Percentiles rank a stretch among this genome's conserved stretches.
These are phyloP conservation scores for Hemicentrotus pulcherrimus DNA, from an alignment of 35 echinoderm and acorn worm species.

Conservation along the genomic window DNA sequence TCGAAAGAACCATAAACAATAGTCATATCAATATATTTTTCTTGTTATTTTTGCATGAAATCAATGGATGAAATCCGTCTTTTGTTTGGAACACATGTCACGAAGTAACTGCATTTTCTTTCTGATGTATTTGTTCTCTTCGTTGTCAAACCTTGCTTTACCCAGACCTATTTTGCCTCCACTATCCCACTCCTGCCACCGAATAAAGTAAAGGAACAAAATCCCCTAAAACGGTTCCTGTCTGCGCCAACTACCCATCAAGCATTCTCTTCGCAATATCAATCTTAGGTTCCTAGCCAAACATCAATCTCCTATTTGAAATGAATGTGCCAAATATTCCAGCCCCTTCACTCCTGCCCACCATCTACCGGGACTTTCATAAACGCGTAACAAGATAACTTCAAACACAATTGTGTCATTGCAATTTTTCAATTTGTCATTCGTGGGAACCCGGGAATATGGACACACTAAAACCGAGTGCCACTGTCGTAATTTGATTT, in stretches of 20 bases:
- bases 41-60: no score
- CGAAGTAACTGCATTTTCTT: not conserved
- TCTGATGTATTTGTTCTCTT: not conserved
- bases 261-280: not conserved
- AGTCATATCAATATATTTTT: no score
- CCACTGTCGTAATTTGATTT: not conserved
- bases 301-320: constrained; percentile 12
- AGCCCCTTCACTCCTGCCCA: not conserved
- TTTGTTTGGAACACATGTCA: not conserved
- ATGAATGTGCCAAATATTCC: not conserved
- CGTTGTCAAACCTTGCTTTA: no score
- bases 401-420: not conserved
- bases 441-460: not conserved
- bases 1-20: no score
- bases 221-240: not conserved
- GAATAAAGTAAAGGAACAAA: not conserved
- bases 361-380: not conserved
- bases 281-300: not conserved
- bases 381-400: not conserved
- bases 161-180: no score
- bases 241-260: not conserved
- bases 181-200: no score
- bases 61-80: no score
- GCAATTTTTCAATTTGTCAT: constrained; percentile 19
- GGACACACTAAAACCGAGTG: not conserved